These are phyloP conservation scores for Pantelozetes paolii DNA, from an alignment of 2,888 invertebrate genomes.

Conservation along the genomic window DNA sequence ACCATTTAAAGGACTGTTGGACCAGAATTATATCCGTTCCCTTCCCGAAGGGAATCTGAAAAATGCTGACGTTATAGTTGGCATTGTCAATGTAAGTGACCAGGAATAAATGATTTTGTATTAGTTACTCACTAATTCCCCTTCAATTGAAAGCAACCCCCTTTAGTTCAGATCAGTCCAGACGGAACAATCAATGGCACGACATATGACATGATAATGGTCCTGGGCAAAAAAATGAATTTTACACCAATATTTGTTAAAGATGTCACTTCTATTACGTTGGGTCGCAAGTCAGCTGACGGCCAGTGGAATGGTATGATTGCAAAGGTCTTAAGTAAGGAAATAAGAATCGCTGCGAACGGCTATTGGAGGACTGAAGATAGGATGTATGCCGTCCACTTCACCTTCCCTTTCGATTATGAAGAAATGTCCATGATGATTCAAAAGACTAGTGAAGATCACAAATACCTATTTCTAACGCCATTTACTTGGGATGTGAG, in stretches of 20 bases:
- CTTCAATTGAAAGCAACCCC: constrained; percentile 40
- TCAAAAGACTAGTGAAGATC: constrained; percentile 71
- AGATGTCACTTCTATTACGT: constrained; percentile 49
- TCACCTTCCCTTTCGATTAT: constrained; percentile 67
- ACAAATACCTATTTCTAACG: constrained; percentile 74
- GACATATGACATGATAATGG: constrained; percentile 38
- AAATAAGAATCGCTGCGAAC: constrained; percentile 58
- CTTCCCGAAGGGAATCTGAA: constrained; percentile 8
- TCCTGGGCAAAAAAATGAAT: constrained; percentile 38
- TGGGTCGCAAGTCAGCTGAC: constrained; percentile 48
- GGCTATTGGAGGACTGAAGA: constrained; percentile 60
- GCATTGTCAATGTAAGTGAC: constrained; percentile 45
- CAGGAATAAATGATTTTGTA: not conserved
- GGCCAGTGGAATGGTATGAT: constrained; percentile 55
- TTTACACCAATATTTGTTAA: constrained; percentile 45
- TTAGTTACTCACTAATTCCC: too few species aligned
- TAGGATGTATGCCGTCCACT: constrained; percentile 62
- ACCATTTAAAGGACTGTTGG: constrained; percentile 44
- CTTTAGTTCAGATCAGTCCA: constrained; percentile 23
- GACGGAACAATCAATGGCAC: constrained; percentile 36
- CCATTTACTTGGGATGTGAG: constrained; percentile 64
- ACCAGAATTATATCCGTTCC: not conserved
- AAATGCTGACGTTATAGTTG: constrained; percentile 43
- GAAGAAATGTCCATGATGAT: constrained; percentile 75
- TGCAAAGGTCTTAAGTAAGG: constrained; percentile 55